phyloP scores from a whole-genome alignment of 2,113 vertebrate species.

The Pseudorhombus dupliciocellatus region DNA sequence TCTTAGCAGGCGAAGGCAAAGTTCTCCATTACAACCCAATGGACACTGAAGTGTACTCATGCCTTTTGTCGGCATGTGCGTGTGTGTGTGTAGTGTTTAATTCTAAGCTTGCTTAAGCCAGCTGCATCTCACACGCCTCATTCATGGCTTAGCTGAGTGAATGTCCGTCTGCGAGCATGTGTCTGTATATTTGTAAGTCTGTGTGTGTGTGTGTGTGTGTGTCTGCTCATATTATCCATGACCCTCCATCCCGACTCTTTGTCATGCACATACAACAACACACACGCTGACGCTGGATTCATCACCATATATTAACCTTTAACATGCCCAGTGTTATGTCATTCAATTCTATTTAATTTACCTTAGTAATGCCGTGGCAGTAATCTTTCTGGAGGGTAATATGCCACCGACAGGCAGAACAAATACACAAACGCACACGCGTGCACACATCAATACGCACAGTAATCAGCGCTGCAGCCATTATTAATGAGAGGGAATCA shows the following conservation, averaged over 20 bases:
- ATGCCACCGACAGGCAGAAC: slow-evolving; percentile 53
- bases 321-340: slow-evolving; percentile 28
- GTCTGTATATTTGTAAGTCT: slow-evolving; percentile 1
- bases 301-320: slow-evolving; percentile 52
- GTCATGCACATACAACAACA: slow-evolving; percentile 17
- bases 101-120: background rate
- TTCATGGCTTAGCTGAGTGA: background rate
- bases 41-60: slow-evolving; percentile 52
- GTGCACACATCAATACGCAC: slow-evolving; percentile 17
- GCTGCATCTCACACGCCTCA: background rate
- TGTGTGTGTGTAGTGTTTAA: slow-evolving; percentile 21
- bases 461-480: slow-evolving; percentile 76
- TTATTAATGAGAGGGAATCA: slow-evolving; percentile 80
- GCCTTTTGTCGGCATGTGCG: slow-evolving; percentile 29
- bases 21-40: slow-evolving; percentile 64
- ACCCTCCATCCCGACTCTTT: background rate
- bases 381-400: slow-evolving; percentile 51
- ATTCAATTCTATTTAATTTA: slow-evolving; percentile 50
- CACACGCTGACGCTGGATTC: slow-evolving; percentile 11
- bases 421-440: slow-evolving; percentile 35
- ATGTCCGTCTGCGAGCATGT: background rate
- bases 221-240: slow-evolving; percentile 12
- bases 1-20: slow-evolving; percentile 52
- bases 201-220: slow-evolving; percentile 14
- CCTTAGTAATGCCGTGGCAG: slow-evolving; percentile 31